These are phyloP conservation scores for Coptodon rendalli DNA, from an alignment of 2,113 vertebrate genomes.

Conservation along the genomic window DNA sequence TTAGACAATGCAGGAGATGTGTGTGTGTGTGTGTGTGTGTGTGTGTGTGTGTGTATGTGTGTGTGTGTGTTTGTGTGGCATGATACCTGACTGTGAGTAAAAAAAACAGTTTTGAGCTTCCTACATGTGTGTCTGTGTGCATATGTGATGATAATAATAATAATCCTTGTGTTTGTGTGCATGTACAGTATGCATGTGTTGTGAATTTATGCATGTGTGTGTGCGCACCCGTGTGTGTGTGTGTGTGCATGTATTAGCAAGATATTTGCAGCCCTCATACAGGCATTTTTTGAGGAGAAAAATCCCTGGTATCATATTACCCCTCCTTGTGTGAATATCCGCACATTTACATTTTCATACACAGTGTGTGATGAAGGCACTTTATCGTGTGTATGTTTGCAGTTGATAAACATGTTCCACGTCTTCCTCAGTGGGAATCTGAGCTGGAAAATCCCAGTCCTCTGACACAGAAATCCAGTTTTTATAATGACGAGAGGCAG, in stretches of 20 bases:
- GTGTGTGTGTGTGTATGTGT: neutral
- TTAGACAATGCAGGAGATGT: neutral
- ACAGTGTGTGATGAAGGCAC: neutral
- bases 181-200: neutral
- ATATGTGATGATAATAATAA: slow-evolving; percentile 20
- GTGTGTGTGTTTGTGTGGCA: neutral
- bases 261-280: neutral
- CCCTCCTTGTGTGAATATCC: neutral
- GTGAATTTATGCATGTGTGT: neutral
- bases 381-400: neutral
- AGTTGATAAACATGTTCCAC: slow-evolving; percentile 11
- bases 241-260: neutral
- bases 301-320: neutral
- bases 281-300: neutral
- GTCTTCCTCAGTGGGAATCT: slow-evolving; percentile 18
- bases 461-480: slow-evolving; percentile 31
- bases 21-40: neutral
- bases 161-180: slow-evolving; percentile 29
- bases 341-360: neutral
- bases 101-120: slow-evolving; percentile 26
- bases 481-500: slow-evolving; percentile 41
- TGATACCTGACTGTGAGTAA: neutral
- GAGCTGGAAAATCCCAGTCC: slow-evolving; percentile 34
- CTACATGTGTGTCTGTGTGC: neutral
- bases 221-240: neutral